Base-by-base conservation (phyloP, 30 jellyfish, hydroid and myxozoan genomes). In the Cassiopea xamachana region DNA sequence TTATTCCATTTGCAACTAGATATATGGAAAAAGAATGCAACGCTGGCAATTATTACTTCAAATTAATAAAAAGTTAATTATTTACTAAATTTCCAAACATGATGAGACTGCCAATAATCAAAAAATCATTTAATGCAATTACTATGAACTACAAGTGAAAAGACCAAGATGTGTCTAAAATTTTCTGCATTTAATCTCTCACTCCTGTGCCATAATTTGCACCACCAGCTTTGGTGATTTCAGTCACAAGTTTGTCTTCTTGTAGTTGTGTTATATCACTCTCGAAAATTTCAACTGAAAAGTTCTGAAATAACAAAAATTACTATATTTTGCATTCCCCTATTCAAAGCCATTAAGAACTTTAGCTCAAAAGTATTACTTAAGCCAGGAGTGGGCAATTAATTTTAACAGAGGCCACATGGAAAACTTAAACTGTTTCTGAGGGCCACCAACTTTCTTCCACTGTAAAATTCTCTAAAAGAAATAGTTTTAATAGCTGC, bases 181-280 rank as follows among this genome's bases (percentile, higher is more conserved):
- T 64, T 27, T 64, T 13, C 15, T 17, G 87, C 15, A 18, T 19
- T 73, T 79, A 88, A 79, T 88, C 95, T 19, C 97, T 79, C 59
- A 60, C 89, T 46, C 98, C 98, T n/a, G 93, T 81, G 16, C 98
- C 98, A 83, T 93, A 93, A 59, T 77, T 85, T 16, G 98, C 98
- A 75, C 98, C 98, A 75, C 97, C 94, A 79, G 98, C 98, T 69
- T 93, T 87, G 48, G 14, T 68, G 1, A 87, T 55, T 83, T 68
- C 18, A 47, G 15, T 80, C 70, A 69, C 9, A 1, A 93, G 64
- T 5, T 67, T 76, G 0, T 77, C 89, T 16, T 60, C 79, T 14
- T 69, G 19, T 10, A 93, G 89, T 14, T 87, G 95, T 9, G 87
- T 97, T 6, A 50, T 50, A 5, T 82, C 93, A 17, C 82, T 68